Percentiles rank a stretch among this genome's conserved stretches.
These are phyloP conservation scores for Pelodytes ibericus DNA, from an alignment of 2,797 vertebrate genomes.

Conservation along the genomic window DNA sequence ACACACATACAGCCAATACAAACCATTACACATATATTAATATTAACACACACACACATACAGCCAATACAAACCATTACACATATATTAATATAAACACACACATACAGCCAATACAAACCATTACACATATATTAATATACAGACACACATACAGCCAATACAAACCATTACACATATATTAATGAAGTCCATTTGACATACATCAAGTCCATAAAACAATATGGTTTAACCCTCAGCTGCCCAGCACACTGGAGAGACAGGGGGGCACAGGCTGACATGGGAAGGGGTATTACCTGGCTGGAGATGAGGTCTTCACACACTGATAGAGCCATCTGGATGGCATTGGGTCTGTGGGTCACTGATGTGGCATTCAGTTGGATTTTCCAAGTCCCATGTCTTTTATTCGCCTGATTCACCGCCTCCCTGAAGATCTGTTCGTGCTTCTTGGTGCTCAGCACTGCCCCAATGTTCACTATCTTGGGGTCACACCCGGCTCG, in stretches of 20 bases:
- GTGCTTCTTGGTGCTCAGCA: slow-evolving; percentile 94
- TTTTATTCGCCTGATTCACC: slow-evolving; percentile 89
- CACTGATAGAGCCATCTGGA: slow-evolving; percentile 97
- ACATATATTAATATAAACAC: too few species aligned
- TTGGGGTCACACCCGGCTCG: slow-evolving; percentile 91
- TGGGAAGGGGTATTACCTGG: slow-evolving; percentile 79
- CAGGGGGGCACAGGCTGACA: not conserved
- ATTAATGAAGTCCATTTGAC: too few species aligned
- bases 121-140: too few species aligned
- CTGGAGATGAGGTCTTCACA: slow-evolving; percentile 98
- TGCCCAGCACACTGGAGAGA: not conserved
- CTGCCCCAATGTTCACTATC: slow-evolving; percentile 93
- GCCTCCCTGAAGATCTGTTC: slow-evolving; percentile 95
- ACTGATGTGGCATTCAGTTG: slow-evolving; percentile 96
- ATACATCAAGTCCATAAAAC: too few species aligned
- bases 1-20: too few species aligned
- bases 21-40: too few species aligned
- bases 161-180: too few species aligned
- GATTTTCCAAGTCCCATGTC: slow-evolving; percentile 91
- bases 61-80: too few species aligned
- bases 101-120: too few species aligned
- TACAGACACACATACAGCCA: too few species aligned
- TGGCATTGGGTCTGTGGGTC: slow-evolving; percentile 95
- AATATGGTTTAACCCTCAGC: not conserved
- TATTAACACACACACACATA: too few species aligned